Conservation (phyloP, 2,113 vertebrate species). For the Grammomys surdaster region DNA sequence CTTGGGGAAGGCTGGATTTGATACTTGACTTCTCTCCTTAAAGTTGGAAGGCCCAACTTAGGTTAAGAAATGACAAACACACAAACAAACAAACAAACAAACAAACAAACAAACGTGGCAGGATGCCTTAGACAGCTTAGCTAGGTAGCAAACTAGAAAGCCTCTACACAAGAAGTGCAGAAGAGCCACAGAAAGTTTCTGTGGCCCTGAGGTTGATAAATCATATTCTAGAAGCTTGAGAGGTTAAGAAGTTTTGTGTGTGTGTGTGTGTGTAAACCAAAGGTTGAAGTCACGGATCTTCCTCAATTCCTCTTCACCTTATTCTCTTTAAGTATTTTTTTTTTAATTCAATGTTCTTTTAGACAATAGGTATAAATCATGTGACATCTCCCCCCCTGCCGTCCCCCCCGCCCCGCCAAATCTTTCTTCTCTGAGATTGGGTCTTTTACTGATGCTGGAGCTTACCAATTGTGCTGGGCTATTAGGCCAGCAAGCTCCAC, state of each 20-base stretch:
- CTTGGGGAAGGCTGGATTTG: conserved; percentile 70
- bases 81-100: too few species aligned
- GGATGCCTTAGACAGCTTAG: background rate
- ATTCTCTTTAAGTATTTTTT: background rate
- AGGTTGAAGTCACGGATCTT: background rate
- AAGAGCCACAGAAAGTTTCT: background rate
- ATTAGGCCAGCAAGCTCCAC: background rate
- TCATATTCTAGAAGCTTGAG: background rate
- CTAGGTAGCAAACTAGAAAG: background rate
- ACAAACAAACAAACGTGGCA: background rate
- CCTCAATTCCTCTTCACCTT: background rate
- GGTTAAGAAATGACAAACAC: conserved; percentile 50
- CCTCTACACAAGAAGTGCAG: background rate
- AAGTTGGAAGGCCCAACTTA: conserved; percentile 66
- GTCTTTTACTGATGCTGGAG: background rate
- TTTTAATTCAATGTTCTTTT: background rate
- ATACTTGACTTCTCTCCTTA: conserved; percentile 68
- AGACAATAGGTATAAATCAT: background rate
- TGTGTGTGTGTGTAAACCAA: background rate
- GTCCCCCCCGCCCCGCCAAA: background rate
- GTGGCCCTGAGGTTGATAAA: background rate
- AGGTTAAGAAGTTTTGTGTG: background rate
- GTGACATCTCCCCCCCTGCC: too few species aligned
- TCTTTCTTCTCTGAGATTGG: background rate
- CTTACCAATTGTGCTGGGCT: background rate